These are phyloP conservation scores for Bombylius major DNA, from an alignment of 2,888 invertebrate species.

Conservation along the genomic window DNA sequence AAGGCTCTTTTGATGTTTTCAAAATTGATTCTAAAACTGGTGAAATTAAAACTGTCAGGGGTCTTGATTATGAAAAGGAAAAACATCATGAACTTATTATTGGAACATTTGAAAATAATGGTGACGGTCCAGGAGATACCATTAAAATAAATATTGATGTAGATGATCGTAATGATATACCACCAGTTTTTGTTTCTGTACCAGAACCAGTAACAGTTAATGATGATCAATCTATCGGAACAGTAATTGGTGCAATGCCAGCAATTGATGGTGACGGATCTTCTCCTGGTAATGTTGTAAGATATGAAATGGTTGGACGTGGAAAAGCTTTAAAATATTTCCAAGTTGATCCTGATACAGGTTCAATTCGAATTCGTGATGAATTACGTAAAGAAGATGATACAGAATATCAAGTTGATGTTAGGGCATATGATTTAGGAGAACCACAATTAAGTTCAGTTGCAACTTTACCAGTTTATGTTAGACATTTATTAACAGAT, in stretches of 20 bases:
- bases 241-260: slow-evolving; percentile 60
- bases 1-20: slow-evolving; percentile 71
- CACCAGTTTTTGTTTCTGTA: slow-evolving; percentile 73
- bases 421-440: slow-evolving; percentile 75
- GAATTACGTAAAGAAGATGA: slow-evolving; percentile 75
- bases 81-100: slow-evolving; percentile 61
- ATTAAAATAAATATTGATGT: slow-evolving; percentile 43
- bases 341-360: slow-evolving; percentile 74
- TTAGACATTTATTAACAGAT: slow-evolving; percentile 66
- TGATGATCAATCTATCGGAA: slow-evolving; percentile 71
- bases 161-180: slow-evolving; percentile 77
- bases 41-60: slow-evolving; percentile 58
- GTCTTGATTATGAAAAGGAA: slow-evolving; percentile 66
- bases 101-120: slow-evolving; percentile 72
- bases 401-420: slow-evolving; percentile 79
- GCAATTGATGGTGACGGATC: slow-evolving; percentile 79
- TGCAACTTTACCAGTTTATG: slow-evolving; percentile 67
- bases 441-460: slow-evolving; percentile 74
- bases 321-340: slow-evolving; percentile 77
- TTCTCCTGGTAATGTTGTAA: slow-evolving; percentile 64
- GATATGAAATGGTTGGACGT: slow-evolving; percentile 70
- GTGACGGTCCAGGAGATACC: slow-evolving; percentile 53
- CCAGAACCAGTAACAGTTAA: slow-evolving; percentile 73
- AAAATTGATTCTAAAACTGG: slow-evolving; percentile 71
- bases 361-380: slow-evolving; percentile 66